These are phyloP conservation scores for Propithecus coquereli DNA, from an alignment of 2,113 vertebrate genomes.

Conservation along the genomic window DNA sequence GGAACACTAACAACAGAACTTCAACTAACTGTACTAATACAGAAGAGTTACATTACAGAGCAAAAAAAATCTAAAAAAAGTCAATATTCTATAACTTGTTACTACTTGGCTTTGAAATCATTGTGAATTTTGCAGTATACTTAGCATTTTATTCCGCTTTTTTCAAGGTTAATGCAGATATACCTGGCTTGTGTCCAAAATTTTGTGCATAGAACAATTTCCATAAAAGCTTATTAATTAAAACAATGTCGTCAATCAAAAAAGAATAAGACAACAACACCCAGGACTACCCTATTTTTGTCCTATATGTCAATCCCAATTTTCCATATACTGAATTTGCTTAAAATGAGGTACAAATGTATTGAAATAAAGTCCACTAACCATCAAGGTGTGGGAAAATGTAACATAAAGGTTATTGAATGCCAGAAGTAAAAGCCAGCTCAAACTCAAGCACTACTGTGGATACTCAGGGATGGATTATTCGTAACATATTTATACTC, in stretches of 20 bases:
- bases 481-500: neutral
- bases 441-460: neutral
- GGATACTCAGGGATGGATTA: neutral
- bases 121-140: neutral
- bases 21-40: neutral
- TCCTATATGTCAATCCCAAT: neutral
- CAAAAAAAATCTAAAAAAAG: neutral
- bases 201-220: conserved; percentile 6
- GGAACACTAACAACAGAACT: neutral
- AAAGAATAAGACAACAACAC: neutral
- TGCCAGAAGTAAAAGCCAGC: neutral
- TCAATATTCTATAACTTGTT: neutral
- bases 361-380: neutral
- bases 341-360: neutral
- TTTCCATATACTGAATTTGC: neutral
- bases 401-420: neutral
- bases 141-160: conserved; percentile 7
- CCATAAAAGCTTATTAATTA: neutral
- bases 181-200: neutral
- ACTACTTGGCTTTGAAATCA: conserved; percentile 22
- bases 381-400: neutral
- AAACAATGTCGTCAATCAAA: neutral
- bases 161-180: neutral
- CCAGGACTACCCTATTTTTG: neutral
- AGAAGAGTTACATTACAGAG: neutral